Evolutionary conservation across 2,797 vertebrate species (phyloP).

Genomic region (Sitta carolinensis): DNA sequence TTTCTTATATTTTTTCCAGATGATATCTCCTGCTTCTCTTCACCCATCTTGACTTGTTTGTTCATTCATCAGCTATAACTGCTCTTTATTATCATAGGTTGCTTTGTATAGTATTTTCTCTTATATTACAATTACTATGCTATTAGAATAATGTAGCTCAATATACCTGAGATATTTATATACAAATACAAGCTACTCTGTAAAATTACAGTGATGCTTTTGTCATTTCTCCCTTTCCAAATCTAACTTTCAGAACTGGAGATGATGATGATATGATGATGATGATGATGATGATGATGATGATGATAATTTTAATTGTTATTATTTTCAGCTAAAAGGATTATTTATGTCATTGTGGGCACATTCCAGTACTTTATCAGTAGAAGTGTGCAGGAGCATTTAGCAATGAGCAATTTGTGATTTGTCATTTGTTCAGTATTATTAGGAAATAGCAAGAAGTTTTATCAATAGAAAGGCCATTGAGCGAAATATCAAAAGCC

Average conservation of each 20-base stretch:
- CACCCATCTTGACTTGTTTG: not conserved
- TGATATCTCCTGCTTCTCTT: not conserved
- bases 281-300: not conserved
- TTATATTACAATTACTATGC: not conserved
- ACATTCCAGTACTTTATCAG: not conserved
- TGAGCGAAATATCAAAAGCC: slow-evolving; percentile 10
- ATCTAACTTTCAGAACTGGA: not conserved
- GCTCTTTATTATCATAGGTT: not conserved
- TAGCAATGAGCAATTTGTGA: not conserved
- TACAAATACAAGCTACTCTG: not conserved
- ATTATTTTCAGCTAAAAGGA: not conserved
- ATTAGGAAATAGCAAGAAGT: slow-evolving; percentile 23
- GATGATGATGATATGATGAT: rapidly evolving
- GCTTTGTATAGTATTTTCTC: not conserved
- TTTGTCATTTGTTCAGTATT: not conserved
- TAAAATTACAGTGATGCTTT: not conserved
- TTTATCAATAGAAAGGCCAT: slow-evolving; percentile 45
- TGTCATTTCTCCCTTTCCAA: not conserved
- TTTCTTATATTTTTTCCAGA: not conserved
- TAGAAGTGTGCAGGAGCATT: not conserved
- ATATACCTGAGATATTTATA: not conserved
- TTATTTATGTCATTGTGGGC: not conserved
- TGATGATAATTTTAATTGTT: not conserved
- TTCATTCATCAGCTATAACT: not conserved
- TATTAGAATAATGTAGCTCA: not conserved